Base-by-base conservation (phyloP, 2,797 vertebrate genomes). In the Sitta carolinensis region DNA sequence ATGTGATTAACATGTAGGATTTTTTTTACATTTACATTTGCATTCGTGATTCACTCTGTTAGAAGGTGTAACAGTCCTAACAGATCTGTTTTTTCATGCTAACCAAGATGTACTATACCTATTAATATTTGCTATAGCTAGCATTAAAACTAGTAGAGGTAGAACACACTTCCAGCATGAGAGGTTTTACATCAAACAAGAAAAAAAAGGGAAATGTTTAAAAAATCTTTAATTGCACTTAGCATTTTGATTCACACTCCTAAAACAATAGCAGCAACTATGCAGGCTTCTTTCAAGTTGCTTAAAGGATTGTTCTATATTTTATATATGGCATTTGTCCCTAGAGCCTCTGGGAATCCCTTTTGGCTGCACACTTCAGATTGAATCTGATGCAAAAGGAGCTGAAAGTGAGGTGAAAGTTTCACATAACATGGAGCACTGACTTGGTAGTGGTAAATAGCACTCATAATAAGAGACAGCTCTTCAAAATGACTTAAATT, bases 131-230 rank as follows among this genome's bases (percentile, higher is more conserved):
- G 89, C 82, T 90, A 88, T 21, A 86, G 69, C 40, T 84, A 89
- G 47, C 68, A 93, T 90, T 95, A 82, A 90, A 96, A 93, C 40
- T 62, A 68, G 50, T 58, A 81, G 55, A 89, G 84, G 63, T 76
- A 87, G n/a, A 93, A 89, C 40, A 75, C 43, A 86, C 91, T 97
- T 90, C 90, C 54, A 67, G 72, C 64, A 81, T 79, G 55, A 58
- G n/a, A 95, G 48, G 16, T 88, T 97, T 95, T 70, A 94, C 72
- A 90, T 83, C 66, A 91, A 96, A 91, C 12, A 90, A 78, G 64
- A 86, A 89, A 63, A 30, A 89, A 93, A 91, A 32, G 3, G 15
- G 79, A 87, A 90, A 94, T 91, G 22, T 90, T 95, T 87, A 74
- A 29, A 61, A 85, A 87, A 73, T 68, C 25, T 85, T 90, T 94